These are phyloP conservation scores for Myopa tessellatipennis DNA, from an alignment of 2,888 invertebrate genomes.

Conservation along the genomic window DNA sequence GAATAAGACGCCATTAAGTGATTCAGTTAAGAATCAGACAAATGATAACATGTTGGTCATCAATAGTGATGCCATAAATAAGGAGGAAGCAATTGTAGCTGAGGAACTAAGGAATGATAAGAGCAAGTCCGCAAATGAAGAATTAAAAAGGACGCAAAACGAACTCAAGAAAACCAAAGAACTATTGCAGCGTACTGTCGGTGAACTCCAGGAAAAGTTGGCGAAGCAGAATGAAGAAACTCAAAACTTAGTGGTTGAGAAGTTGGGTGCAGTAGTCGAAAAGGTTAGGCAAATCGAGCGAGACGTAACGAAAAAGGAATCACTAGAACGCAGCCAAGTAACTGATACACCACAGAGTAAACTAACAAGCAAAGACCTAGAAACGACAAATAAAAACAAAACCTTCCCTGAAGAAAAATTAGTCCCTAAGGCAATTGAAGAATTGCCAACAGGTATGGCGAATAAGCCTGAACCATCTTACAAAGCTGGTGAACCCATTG, in stretches of 20 bases:
- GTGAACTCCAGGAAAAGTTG: slow-evolving; percentile 69
- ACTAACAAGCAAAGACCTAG: no score
- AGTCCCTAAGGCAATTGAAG: slow-evolving; percentile 3
- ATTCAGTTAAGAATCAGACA: neutral
- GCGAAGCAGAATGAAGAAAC: slow-evolving; percentile 64
- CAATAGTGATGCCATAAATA: slow-evolving; percentile 69
- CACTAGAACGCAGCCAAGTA: neutral
- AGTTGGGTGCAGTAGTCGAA: slow-evolving; percentile 61
- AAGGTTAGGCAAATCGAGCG: slow-evolving; percentile 68
- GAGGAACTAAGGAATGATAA: slow-evolving; percentile 58
- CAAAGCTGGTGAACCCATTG: slow-evolving; percentile 58
- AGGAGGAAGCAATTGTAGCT: slow-evolving; percentile 66
- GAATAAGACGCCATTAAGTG: neutral
- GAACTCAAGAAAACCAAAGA: slow-evolving; percentile 63
- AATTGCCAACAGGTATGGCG: slow-evolving; percentile 22
- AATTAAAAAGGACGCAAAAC: slow-evolving; percentile 62
- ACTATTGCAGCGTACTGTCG: slow-evolving; percentile 61
- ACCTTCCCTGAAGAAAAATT: neutral
- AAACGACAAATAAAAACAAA: no score
- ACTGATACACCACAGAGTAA: neutral
- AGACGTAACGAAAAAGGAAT: slow-evolving; percentile 67
- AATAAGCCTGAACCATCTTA: slow-evolving; percentile 63
- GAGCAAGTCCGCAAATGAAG: slow-evolving; percentile 51
- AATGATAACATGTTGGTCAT: slow-evolving; percentile 48
- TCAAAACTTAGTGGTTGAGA: slow-evolving; percentile 59